These are phyloP conservation scores for Dipodomys ordii DNA, from an alignment of 2,113 vertebrate species.

Conservation along the genomic window DNA sequence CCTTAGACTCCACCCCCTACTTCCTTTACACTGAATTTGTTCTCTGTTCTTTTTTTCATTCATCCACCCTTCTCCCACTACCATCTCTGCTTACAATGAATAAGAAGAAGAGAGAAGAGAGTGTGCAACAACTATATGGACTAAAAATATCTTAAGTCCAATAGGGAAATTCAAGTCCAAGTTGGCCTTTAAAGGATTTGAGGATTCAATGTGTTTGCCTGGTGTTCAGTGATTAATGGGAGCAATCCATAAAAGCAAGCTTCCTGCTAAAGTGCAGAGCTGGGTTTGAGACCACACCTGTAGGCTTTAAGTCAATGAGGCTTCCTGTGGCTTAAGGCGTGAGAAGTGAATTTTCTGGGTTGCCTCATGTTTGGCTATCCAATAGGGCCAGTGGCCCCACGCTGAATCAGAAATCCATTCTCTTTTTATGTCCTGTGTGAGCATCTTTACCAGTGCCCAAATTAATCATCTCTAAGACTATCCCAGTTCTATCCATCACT, in stretches of 20 bases:
- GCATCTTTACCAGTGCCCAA: neutral
- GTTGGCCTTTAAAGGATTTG: too few relatives aligned
- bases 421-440: neutral
- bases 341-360: neutral
- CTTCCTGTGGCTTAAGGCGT: neutral
- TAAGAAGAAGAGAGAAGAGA: neutral
- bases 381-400: too few relatives aligned
- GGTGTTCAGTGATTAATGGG: neutral
- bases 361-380: neutral
- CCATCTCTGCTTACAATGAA: too few relatives aligned
- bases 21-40: too few relatives aligned
- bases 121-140: neutral
- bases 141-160: neutral
- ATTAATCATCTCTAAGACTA: neutral
- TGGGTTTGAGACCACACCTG: neutral
- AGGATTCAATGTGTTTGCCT: neutral
- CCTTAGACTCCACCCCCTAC: too few relatives aligned
- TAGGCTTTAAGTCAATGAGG: neutral
- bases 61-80: too few relatives aligned
- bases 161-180: neutral
- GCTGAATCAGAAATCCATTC: neutral
- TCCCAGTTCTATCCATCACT: neutral
- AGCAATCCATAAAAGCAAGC: neutral
- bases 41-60: too few relatives aligned
- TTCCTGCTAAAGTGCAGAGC: neutral